Conservation (phyloP, 2,888 invertebrate genomes). For the Serripes groenlandicus region DNA sequence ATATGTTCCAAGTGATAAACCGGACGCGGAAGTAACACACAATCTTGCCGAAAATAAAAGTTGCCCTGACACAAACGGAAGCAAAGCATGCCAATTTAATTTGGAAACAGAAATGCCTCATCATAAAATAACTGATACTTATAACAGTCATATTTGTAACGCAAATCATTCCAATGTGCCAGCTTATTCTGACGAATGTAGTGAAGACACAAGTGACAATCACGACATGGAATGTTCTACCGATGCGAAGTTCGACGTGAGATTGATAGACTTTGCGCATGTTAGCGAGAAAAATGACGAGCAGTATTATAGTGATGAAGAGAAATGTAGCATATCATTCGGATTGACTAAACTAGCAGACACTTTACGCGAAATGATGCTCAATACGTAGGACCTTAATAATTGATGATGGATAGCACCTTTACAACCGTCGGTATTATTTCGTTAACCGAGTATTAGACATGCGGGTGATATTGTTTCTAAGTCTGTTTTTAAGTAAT, state of each 20-base stretch:
- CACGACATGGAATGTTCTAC: not conserved
- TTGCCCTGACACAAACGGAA: not conserved
- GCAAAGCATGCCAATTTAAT: not conserved
- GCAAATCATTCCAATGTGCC: not conserved
- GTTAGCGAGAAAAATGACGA: constrained; percentile 88
- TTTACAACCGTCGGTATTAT: too few species aligned
- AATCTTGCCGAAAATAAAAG: not conserved
- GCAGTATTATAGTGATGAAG: not conserved
- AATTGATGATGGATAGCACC: too few species aligned
- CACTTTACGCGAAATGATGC: not conserved
- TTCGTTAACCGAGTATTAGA: too few species aligned
- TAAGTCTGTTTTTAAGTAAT: too few species aligned
- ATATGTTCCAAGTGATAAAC: not conserved
- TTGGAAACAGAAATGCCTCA: not conserved
- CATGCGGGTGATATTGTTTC: too few species aligned
- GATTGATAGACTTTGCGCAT: constrained; percentile 98
- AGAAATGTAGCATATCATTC: constrained; percentile 33
- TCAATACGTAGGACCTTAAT: not conserved
- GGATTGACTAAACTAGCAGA: constrained; percentile 38
- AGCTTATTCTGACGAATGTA: not conserved
- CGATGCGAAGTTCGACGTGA: constrained; percentile 89
- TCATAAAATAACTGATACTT: not conserved
- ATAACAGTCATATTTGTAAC: not conserved
- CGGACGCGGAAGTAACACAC: not conserved
- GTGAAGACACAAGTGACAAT: not conserved